Conservation (phyloP, 2,888 invertebrate species). For the Drosophila rubida region DNA sequence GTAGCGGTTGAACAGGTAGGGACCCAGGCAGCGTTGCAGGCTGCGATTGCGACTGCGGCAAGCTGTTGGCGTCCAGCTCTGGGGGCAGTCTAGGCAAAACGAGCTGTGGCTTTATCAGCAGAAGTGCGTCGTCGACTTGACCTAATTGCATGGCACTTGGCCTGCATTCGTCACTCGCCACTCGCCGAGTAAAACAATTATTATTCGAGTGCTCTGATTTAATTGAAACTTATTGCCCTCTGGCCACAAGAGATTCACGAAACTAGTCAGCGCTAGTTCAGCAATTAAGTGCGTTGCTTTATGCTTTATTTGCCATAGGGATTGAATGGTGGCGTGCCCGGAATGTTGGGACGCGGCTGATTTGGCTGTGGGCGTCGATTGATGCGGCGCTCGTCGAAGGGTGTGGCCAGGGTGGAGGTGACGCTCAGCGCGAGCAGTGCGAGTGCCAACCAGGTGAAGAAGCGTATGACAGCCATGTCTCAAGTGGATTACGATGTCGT, state of each 20-base stretch:
- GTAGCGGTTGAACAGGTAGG: not conserved
- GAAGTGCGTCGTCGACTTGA: not conserved
- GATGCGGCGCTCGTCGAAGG: conserved; percentile 48
- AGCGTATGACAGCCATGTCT: conserved; percentile 43
- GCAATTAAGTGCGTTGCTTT: conserved; percentile 11
- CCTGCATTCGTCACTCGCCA: conserved; percentile 7
- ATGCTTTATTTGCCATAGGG: conserved; percentile 48
- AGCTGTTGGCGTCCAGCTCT: not conserved
- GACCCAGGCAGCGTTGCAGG: not conserved
- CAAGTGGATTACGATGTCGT: conserved; percentile 8
- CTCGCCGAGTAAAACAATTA: conserved; percentile 37
- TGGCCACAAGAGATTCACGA: conserved; percentile 12
- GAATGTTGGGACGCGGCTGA: conserved; percentile 19
- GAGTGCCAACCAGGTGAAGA: conserved; percentile 43
- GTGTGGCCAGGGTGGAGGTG: conserved; percentile 34
- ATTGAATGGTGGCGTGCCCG: conserved; percentile 66
- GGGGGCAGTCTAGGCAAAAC: not conserved
- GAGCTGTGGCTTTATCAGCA: not conserved
- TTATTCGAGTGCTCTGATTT: conserved; percentile 50
- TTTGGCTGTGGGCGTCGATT: conserved; percentile 21
- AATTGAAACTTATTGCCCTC: conserved; percentile 46
- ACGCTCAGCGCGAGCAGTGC: conserved; percentile 27
- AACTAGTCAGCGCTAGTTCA: not conserved
- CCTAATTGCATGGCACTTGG: conserved; percentile 15
- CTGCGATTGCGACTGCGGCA: not conserved